Conservation (phyloP, 1,140 invertebrate genomes). For the Physella acuta region DNA sequence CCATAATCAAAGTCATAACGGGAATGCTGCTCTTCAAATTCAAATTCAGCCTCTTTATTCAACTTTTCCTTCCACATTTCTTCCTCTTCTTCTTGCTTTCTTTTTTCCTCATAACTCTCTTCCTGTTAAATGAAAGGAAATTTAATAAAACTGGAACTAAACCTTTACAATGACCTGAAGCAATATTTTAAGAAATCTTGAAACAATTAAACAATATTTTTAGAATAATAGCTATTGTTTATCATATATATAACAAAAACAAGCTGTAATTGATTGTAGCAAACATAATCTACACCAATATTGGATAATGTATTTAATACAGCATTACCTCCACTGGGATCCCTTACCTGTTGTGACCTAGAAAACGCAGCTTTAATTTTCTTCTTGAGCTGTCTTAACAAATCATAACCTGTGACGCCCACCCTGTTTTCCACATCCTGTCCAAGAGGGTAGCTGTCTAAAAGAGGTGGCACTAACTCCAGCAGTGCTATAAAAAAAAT, state of each 20-base stretch:
- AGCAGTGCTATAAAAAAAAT: neutral
- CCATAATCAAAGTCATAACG: constrained; percentile 4
- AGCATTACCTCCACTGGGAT: neutral
- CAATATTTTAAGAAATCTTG: too few relatives aligned
- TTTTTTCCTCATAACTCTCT: too few relatives aligned
- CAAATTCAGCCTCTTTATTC: constrained; percentile 17
- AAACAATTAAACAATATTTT: too few relatives aligned
- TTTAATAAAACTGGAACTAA: too few relatives aligned
- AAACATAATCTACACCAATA: too few relatives aligned
- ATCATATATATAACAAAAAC: too few relatives aligned
- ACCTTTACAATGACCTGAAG: too few relatives aligned
- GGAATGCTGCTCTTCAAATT: constrained; percentile 16
- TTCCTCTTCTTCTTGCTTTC: constrained; percentile 12
- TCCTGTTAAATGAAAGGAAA: too few relatives aligned
- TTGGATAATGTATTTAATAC: too few relatives aligned
- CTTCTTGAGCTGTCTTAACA: constrained; percentile 6
- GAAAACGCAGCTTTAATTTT: constrained; percentile 2
- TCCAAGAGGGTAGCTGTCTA: constrained; percentile 8
- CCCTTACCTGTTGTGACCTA: too few relatives aligned
- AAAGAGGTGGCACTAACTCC: constrained; percentile 5
- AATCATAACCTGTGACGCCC: constrained; percentile 15
- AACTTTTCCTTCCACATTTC: constrained; percentile 17
- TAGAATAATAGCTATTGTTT: too few relatives aligned
- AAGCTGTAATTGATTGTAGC: too few relatives aligned
- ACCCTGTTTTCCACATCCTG: constrained; percentile 15